phyloP scores from a whole-genome alignment of 1,140 invertebrate species.

The Polypedilum pembai region DNA sequence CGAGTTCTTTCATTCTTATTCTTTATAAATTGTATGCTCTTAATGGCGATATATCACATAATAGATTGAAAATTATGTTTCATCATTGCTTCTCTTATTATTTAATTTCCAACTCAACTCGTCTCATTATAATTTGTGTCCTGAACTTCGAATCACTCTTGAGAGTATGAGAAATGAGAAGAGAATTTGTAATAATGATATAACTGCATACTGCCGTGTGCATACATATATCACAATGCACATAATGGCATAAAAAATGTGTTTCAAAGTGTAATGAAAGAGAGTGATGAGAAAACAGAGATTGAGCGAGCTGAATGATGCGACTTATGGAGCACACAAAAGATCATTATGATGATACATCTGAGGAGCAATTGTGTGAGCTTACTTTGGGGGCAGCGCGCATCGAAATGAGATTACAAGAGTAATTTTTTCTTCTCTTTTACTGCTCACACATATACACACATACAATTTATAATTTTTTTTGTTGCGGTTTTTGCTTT shows the following conservation, averaged over 20 bases:
- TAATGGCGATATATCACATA: neutral
- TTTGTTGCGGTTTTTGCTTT: neutral
- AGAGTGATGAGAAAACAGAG: neutral
- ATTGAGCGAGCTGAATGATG: neutral
- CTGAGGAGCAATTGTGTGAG: neutral
- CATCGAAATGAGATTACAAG: neutral
- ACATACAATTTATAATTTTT: neutral
- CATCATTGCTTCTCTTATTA: neutral
- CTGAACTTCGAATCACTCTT: too few species aligned
- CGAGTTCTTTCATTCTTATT: too few species aligned
- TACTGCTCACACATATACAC: neutral
- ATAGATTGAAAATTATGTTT: neutral
- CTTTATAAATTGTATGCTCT: too few species aligned
- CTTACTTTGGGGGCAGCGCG: neutral
- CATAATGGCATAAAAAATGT: neutral
- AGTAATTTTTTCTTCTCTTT: too few species aligned
- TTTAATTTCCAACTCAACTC: neutral
- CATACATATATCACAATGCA: conserved; percentile 1
- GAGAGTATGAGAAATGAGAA: neutral
- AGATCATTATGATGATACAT: conserved; percentile 7
- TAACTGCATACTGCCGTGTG: neutral
- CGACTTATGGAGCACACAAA: neutral
- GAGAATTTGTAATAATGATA: conserved; percentile 12
- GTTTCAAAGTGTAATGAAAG: neutral
- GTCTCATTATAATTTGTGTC: conserved; percentile 6